Conservation (phyloP, 2,888 invertebrate species). For the Phalangium opilio region DNA sequence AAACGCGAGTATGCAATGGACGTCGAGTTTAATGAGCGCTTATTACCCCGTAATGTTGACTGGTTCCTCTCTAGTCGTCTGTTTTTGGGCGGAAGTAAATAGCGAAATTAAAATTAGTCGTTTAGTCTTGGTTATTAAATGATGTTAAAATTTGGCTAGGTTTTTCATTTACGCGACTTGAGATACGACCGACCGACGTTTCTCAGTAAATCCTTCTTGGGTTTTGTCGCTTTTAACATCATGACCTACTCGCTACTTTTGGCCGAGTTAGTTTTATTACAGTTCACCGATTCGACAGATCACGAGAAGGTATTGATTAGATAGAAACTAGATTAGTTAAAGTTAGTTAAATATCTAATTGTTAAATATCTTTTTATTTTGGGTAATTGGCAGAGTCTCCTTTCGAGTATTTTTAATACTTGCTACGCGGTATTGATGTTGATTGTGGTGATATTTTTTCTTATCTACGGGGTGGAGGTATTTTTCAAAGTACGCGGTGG, state of each 20-base stretch:
- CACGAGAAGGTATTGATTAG: constrained; percentile 12
- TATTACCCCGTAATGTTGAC: constrained; percentile 79
- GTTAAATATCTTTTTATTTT: background rate
- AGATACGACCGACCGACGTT: constrained; percentile 78
- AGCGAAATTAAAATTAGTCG: background rate
- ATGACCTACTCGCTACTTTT: constrained; percentile 70
- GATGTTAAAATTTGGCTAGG: constrained; percentile 38
- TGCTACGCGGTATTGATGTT: constrained; percentile 80
- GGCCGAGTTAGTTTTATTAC: constrained; percentile 39
- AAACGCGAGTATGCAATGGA: constrained; percentile 50
- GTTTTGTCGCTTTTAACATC: constrained; percentile 74
- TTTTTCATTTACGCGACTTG: constrained; percentile 72
- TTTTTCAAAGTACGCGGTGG: constrained; percentile 59
- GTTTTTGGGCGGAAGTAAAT: constrained; percentile 86
- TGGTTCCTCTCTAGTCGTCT: constrained; percentile 75
- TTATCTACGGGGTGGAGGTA: constrained; percentile 86
- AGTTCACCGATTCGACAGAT: constrained; percentile 17
- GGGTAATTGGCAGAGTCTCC: constrained; percentile 42
- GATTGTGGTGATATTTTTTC: constrained; percentile 77
- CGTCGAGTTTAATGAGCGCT: constrained; percentile 67
- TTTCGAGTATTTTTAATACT: constrained; percentile 76
- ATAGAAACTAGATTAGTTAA: too few relatives aligned
- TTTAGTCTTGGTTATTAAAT: background rate
- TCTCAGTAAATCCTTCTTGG: constrained; percentile 76
- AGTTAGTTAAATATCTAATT: background rate